These are phyloP conservation scores for Rhynchonycteris naso DNA, from an alignment of 2,797 vertebrate species.

Conservation along the genomic window DNA sequence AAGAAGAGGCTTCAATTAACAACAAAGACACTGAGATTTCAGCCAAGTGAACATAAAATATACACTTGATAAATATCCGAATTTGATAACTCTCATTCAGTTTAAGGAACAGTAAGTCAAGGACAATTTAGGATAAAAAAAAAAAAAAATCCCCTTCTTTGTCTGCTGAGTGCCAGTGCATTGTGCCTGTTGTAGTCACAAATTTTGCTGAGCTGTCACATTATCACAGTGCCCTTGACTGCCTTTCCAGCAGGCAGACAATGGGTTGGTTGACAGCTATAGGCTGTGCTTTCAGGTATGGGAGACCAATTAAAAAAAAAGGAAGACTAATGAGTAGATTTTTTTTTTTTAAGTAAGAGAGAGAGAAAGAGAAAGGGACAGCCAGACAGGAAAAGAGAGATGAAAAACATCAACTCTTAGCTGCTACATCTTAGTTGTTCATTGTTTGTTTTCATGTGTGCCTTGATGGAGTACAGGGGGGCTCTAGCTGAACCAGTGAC, in stretches of 20 bases:
- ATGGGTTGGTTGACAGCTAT: neutral
- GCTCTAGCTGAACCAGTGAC: too few species aligned
- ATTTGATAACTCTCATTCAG: constrained; percentile 28
- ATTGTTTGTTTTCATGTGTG: too few species aligned
- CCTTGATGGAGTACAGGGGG: too few species aligned
- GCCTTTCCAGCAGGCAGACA: neutral
- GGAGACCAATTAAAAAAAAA: neutral
- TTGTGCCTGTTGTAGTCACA: neutral
- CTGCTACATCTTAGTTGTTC: too few species aligned
- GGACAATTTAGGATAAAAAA: neutral
- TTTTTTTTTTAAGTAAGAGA: neutral
- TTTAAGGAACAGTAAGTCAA: constrained; percentile 14
- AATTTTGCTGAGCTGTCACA: neutral
- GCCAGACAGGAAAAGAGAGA: too few species aligned
- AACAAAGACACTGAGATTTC: neutral
- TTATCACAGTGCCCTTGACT: constrained; percentile 68
- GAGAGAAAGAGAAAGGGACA: too few species aligned
- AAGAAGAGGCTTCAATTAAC: neutral
- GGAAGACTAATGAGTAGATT: neutral
- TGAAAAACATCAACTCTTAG: too few species aligned
- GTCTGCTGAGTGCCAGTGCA: neutral
- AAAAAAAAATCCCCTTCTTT: neutral
- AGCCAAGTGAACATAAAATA: constrained; percentile 3
- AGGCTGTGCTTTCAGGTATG: neutral
- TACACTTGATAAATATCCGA: neutral